Conservation (phyloP, 2,113 vertebrate species). For the Sinocyclocheilus maitianheensis region DNA sequence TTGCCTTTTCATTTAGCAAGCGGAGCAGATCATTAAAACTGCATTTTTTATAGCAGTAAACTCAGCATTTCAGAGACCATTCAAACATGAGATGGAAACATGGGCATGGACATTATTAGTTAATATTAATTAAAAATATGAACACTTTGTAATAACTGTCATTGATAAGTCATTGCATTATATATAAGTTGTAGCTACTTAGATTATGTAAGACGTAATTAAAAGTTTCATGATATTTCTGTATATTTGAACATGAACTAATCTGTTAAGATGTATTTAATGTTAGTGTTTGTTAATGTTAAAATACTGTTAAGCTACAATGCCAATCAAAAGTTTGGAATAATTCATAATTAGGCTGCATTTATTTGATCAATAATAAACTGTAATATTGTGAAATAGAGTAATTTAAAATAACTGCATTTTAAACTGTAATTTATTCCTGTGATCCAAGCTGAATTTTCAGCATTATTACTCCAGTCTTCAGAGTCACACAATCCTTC, state of each 20-base stretch:
- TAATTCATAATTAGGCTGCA: background rate
- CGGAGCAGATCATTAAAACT: slow-evolving; percentile 18
- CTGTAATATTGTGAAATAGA: background rate
- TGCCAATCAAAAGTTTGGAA: background rate
- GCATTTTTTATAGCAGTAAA: background rate
- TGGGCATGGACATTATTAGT: background rate
- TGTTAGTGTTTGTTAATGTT: background rate
- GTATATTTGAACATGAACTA: background rate
- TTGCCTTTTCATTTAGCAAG: slow-evolving; percentile 30
- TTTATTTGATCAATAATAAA: background rate
- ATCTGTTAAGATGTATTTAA: background rate
- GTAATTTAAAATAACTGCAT: background rate
- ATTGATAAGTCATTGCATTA: slow-evolving; percentile 6
- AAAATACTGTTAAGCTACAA: background rate
- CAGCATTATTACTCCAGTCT: background rate
- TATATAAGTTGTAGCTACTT: background rate
- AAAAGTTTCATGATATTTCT: background rate
- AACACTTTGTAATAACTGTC: background rate
- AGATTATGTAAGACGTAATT: background rate
- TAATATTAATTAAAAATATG: background rate
- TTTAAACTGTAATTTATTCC: background rate
- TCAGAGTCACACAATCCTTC: background rate
- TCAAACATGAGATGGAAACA: background rate
- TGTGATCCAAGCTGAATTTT: background rate
- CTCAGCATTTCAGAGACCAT: background rate